Evolutionary conservation across 2,797 vertebrate species (phyloP), one percentile per base, ranked within the genome.

Genomic region (Monodelphis domestica): DNA sequence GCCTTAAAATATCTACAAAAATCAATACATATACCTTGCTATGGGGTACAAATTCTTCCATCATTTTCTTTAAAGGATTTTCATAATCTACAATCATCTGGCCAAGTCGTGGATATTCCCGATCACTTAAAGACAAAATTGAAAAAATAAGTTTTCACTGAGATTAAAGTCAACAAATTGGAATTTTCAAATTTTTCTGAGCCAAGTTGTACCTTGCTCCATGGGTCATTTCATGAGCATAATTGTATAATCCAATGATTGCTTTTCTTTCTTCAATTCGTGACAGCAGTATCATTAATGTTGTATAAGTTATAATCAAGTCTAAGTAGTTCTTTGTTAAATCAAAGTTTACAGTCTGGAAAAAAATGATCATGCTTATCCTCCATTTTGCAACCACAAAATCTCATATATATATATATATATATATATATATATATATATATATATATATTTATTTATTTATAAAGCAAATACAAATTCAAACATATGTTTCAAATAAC

Each of bases 1-100:
- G 28, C 87, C 89, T 12, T 59, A 91, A 15, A 89, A 1, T 53
- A 88, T 38, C 89, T 55, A 51, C 91, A 91, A 96, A 92, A 92
- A 14, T 21, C 50, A 91, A 24, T 91, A 95, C 93, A 97, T 12
- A 97, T 98, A 99, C 99, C 99, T 99, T 99, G 98, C 99, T 99
- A 95, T 99, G 99, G 87, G 99, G 99, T 95, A 99, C 99, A 98
- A 99, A 99, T 98, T 99, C 99, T 98, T 99, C 99, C 99, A 99
- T 99, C 99, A 99, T 99, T 98, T 99, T 99, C 98, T 99, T 99
- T 97, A 99, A 97, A 54, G 99, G 99, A 96, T 99, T 99, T 98
- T 99, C 99, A 97, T 99, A 99, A 98, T 99, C 99, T 97, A 99
- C 99, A 93, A 99, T 99, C 99, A 99, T 99, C 98, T 99, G 99